Evolutionary conservation across 2,888 invertebrate species (phyloP).

Genomic region (Hypena proboscidalis): DNA sequence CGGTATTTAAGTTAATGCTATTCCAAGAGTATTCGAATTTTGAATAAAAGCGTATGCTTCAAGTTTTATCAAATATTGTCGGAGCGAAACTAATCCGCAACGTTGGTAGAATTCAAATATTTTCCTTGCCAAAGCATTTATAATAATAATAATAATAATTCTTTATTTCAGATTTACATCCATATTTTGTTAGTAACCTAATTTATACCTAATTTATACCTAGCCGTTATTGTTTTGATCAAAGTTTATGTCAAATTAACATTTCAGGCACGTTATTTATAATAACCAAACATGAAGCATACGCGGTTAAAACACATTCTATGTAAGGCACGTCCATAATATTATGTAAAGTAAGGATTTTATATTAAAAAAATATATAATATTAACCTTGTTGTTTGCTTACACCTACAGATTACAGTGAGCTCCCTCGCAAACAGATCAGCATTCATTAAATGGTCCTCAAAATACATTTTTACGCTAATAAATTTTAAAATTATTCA

Average conservation of each 20-base stretch:
- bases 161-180: too few species aligned
- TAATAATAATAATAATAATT: too few species aligned
- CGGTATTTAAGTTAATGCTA: constrained; percentile 32
- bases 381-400: constrained; percentile 16
- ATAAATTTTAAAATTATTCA: constrained; percentile 20
- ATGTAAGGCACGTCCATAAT: constrained; percentile 1
- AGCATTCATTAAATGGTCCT: constrained; percentile 19
- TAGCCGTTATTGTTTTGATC: too few species aligned
- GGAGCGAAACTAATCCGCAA: constrained; percentile 15
- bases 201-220: too few species aligned
- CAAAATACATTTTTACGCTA: constrained; percentile 28
- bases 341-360: constrained; percentile 9
- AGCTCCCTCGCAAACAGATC: constrained; percentile 32
- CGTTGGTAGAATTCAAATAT: constrained; percentile 11
- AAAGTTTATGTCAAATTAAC: not conserved
- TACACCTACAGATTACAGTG: constrained; percentile 24
- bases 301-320: constrained; percentile 7
- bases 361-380: constrained; percentile 11
- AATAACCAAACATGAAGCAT: constrained; percentile 23
- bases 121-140: constrained; percentile 10
- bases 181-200: too few species aligned
- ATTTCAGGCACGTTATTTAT: not conserved
- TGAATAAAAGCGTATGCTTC: constrained; percentile 42
- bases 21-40: constrained; percentile 34
- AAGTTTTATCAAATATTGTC: constrained; percentile 35